phyloP scores from a whole-genome alignment of 2,888 invertebrate genomes.

The Spisula solida region DNA sequence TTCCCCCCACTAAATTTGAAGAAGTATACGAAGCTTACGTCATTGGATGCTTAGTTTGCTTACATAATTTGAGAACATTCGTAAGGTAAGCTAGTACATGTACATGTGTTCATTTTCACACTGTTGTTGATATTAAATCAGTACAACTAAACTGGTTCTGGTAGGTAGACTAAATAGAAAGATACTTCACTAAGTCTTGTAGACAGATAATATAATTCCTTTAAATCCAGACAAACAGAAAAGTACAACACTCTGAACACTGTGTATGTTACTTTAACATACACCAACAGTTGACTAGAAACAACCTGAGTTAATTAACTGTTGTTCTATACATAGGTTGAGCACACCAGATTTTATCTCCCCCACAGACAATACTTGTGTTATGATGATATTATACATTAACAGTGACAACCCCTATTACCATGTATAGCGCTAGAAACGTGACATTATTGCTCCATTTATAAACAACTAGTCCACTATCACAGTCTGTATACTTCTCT shows the following conservation, averaged over 20 bases:
- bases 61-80: not conserved
- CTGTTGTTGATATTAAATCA: no score
- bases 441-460: conserved; percentile 38
- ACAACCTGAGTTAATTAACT: not conserved
- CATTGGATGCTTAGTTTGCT: conserved; percentile 21
- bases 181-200: no score
- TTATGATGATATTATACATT: not conserved
- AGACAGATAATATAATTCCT: not conserved
- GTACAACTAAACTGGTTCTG: no score
- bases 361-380: not conserved
- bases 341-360: not conserved
- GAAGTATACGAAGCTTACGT: conserved; percentile 18
- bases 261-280: not conserved
- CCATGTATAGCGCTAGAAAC: conserved; percentile 22
- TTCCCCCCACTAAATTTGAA: conserved; percentile 2
- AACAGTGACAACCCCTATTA: not conserved
- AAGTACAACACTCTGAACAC: not conserved
- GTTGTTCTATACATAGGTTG: not conserved
- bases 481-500: not conserved
- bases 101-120: no score
- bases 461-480: conserved; percentile 23
- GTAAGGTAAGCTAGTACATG: not conserved
- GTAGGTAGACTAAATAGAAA: no score
- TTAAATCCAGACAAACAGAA: not conserved
- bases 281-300: not conserved